phyloP scores from a whole-genome alignment of 2,797 vertebrate genomes.

The Molothrus aeneus region DNA sequence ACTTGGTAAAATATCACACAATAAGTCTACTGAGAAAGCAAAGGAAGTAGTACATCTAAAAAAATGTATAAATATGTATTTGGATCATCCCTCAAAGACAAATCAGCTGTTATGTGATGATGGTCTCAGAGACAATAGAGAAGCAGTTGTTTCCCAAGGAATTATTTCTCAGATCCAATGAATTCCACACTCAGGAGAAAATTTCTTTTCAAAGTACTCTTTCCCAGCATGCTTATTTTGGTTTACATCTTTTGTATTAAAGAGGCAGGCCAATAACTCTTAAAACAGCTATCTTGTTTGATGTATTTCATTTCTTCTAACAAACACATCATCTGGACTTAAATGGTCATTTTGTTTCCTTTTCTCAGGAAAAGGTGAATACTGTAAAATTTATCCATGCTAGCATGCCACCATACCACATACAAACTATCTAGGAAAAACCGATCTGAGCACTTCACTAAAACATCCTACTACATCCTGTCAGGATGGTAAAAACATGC shows the following conservation, averaged over 20 bases:
- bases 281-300: not conserved
- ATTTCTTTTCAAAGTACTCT: not conserved
- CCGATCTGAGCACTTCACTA: not conserved
- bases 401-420: not conserved
- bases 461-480: not conserved
- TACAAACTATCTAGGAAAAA: not conserved
- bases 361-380: not conserved
- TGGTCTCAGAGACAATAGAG: not conserved
- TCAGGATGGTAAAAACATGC: not conserved
- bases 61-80: not conserved
- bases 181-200: not conserved
- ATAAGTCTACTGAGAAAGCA: not conserved
- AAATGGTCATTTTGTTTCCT: not conserved
- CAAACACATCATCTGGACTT: not conserved
- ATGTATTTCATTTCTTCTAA: not conserved
- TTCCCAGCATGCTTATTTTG: not conserved
- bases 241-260: not conserved
- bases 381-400: not conserved
- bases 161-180: not conserved
- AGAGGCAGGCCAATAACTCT: not conserved
- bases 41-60: not conserved
- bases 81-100: not conserved
- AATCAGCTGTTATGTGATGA: not conserved
- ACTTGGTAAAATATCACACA: not conserved
- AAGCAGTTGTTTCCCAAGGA: not conserved